phyloP scores from a whole-genome alignment of 2,888 invertebrate genomes.

The Cephonodes hylas region DNA sequence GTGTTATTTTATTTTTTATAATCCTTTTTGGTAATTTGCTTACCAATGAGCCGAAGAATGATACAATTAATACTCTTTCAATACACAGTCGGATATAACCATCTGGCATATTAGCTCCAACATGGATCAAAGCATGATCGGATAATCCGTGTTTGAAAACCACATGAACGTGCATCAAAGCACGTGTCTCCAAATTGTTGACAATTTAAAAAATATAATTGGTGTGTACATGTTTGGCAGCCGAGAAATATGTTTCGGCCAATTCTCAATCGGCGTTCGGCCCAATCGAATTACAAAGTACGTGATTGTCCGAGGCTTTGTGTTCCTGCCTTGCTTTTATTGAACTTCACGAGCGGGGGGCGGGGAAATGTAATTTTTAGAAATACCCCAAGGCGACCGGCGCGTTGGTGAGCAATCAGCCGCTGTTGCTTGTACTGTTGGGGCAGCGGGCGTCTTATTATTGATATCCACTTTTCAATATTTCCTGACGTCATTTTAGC shows the following conservation, averaged over 20 bases:
- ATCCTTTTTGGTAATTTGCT: no score
- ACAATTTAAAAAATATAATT: background rate
- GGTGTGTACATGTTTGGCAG: conserved; percentile 55
- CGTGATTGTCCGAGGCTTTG: conserved; percentile 67
- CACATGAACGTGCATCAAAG: background rate
- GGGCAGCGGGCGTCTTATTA: background rate
- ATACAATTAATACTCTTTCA: no score
- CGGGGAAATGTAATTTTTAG: conserved; percentile 64
- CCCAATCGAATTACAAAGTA: conserved; percentile 73
- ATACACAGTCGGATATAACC: no score
- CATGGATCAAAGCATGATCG: background rate
- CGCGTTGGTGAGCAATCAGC: conserved; percentile 45
- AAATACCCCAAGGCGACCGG: conserved; percentile 49
- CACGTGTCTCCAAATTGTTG: background rate
- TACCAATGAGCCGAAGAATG: no score
- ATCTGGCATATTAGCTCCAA: no score
- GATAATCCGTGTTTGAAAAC: background rate
- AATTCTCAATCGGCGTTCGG: conserved; percentile 68
- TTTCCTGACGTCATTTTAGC: background rate
- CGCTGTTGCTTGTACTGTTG: conserved; percentile 31
- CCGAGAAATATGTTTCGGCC: conserved; percentile 70
- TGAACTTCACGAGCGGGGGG: conserved; percentile 15
- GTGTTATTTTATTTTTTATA: no score
- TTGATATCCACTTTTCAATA: background rate
- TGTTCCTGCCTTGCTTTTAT: conserved; percentile 27